Evolutionary conservation across 2,797 vertebrate species (phyloP).

Genomic region (Pipistrellus nathusii): DNA sequence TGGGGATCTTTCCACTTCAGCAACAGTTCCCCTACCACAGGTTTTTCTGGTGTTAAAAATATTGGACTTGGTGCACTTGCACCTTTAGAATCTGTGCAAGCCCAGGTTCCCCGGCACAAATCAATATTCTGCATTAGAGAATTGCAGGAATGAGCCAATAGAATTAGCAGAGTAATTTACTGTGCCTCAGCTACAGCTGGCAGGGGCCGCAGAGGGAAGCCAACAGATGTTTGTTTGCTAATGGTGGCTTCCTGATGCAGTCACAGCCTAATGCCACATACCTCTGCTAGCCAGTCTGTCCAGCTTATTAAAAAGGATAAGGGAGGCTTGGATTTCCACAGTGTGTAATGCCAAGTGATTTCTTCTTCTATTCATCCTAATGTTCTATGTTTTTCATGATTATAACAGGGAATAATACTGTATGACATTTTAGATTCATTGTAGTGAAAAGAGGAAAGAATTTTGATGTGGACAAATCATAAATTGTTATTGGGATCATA

Average conservation of each 20-base stretch:
- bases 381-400: neutral
- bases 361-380: slow-evolving; percentile 76
- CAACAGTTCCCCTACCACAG: neutral
- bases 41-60: slow-evolving; percentile 56
- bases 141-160: slow-evolving; percentile 68
- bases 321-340: slow-evolving; percentile 74
- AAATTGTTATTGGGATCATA: slow-evolving; percentile 83
- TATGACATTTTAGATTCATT: slow-evolving; percentile 71
- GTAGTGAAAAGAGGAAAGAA: slow-evolving; percentile 72
- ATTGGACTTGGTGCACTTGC: neutral
- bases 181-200: slow-evolving; percentile 79
- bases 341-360: slow-evolving; percentile 83
- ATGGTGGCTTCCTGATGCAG: slow-evolving; percentile 78
- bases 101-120: slow-evolving; percentile 26
- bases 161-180: slow-evolving; percentile 82
- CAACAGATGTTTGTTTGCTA: slow-evolving; percentile 84
- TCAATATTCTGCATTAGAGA: slow-evolving; percentile 66
- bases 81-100: slow-evolving; percentile 65
- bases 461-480: slow-evolving; percentile 78
- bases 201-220: slow-evolving; percentile 77
- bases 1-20: slow-evolving; percentile 7
- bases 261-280: neutral
- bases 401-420: neutral
- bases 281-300: slow-evolving; percentile 44
- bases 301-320: slow-evolving; percentile 71